Percentiles rank a stretch among this genome's conserved stretches.
These are phyloP conservation scores for Tiliqua scincoides DNA, from an alignment of 2,113 vertebrate species.

Conservation along the genomic window DNA sequence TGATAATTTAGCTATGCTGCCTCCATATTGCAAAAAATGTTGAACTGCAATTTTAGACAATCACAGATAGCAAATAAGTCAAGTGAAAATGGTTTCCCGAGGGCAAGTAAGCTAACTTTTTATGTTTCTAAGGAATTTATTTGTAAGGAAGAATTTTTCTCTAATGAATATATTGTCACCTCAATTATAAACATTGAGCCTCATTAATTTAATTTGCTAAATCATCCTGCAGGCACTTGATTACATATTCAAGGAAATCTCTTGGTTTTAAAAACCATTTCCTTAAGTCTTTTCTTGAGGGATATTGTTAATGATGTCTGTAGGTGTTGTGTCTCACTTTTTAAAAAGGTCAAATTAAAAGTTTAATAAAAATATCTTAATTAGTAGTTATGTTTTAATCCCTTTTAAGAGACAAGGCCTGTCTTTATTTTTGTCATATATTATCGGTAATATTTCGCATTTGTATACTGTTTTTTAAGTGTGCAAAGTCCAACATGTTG, in stretches of 20 bases:
- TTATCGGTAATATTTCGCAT: too few relatives aligned
- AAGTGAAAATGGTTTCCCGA: not conserved
- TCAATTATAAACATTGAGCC: not conserved
- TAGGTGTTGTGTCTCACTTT: not conserved
- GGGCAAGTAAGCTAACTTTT: not conserved
- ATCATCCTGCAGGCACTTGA: not conserved
- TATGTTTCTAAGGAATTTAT: not conserved
- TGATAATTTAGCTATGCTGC: not conserved
- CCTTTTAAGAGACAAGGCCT: not conserved
- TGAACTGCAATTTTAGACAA: not conserved
- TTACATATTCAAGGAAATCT: not conserved
- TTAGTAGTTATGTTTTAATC: too few relatives aligned
- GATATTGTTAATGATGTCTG: not conserved
- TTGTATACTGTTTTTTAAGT: too few relatives aligned
- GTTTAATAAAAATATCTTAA: too few relatives aligned
- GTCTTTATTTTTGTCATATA: too few relatives aligned
- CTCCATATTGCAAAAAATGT: not conserved
- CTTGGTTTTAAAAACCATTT: not conserved
- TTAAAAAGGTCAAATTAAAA: not conserved
- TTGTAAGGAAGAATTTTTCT: not conserved
- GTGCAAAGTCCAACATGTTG: too few relatives aligned
- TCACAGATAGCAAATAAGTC: not conserved
- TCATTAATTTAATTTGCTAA: not conserved
- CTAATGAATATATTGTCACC: not conserved
- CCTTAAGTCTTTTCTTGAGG: not conserved